Conservation (phyloP, 2,113 vertebrate species). For the Galbula dea region DNA sequence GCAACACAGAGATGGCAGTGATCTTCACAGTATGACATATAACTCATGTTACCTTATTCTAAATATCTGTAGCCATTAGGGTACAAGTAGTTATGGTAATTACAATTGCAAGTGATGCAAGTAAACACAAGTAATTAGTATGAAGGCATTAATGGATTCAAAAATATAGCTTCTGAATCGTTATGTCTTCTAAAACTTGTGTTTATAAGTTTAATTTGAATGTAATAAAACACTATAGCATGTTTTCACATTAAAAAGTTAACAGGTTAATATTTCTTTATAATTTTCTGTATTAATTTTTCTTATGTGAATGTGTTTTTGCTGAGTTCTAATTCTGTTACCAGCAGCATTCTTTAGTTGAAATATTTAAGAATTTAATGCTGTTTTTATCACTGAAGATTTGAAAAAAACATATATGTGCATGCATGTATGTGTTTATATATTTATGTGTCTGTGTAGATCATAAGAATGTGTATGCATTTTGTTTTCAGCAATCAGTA, state of each 20-base stretch:
- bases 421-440: neutral
- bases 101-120: no score
- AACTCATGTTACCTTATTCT: neutral
- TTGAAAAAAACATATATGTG: neutral
- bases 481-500: constrained; percentile 81
- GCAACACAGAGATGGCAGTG: neutral
- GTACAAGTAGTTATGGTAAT: no score
- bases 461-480: neutral
- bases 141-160: neutral
- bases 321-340: neutral
- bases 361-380: neutral
- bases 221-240: neutral
- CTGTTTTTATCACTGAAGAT: neutral
- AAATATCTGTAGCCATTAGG: neutral
- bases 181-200: neutral
- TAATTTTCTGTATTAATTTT: neutral
- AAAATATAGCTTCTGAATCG: neutral
- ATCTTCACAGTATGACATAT: neutral
- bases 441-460: neutral
- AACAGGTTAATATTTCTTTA: neutral
- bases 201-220: neutral
- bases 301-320: neutral
- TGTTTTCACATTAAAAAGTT: neutral
- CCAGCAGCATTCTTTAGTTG: neutral
- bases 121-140: no score